Conservation (phyloP, 2,888 invertebrate species). For the Lithodes maja region DNA sequence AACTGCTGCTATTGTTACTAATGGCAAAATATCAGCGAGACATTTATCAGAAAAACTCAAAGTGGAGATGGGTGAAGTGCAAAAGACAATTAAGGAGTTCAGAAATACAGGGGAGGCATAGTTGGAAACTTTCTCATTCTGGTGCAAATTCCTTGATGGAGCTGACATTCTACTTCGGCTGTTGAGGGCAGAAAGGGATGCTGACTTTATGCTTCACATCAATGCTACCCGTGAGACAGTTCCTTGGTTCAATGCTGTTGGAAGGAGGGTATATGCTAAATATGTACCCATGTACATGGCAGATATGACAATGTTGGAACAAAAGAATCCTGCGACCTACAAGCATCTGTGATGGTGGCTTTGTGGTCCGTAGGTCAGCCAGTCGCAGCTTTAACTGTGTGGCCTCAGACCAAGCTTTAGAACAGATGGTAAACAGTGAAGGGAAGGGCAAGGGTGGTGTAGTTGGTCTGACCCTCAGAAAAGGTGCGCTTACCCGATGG, state of each 20-base stretch:
- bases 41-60: background rate
- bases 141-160: slow-evolving; percentile 13
- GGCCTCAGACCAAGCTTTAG: slow-evolving; percentile 29
- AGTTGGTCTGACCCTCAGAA: slow-evolving; percentile 8
- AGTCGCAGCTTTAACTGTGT: slow-evolving; percentile 28
- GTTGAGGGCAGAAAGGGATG: slow-evolving; percentile 26
- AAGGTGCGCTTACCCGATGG: slow-evolving; percentile 9
- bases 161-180: slow-evolving; percentile 12
- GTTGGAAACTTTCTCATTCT: slow-evolving; percentile 27
- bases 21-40: background rate
- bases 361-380: background rate
- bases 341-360: slow-evolving; percentile 26
- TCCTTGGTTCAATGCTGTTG: slow-evolving; percentile 20
- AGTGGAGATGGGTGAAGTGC: background rate
- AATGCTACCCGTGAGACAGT: slow-evolving; percentile 6
- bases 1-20: background rate
- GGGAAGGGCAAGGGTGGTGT: slow-evolving; percentile 16
- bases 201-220: slow-evolving; percentile 20
- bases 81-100: background rate
- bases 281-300: slow-evolving; percentile 17
- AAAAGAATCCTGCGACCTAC: slow-evolving; percentile 14
- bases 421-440: slow-evolving; percentile 30
- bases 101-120: background rate
- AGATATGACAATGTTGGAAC: slow-evolving; percentile 12
- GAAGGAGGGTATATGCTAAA: slow-evolving; percentile 1